phyloP scores from a whole-genome alignment of 2,888 invertebrate genomes.

The Cheilosia vernalis region DNA sequence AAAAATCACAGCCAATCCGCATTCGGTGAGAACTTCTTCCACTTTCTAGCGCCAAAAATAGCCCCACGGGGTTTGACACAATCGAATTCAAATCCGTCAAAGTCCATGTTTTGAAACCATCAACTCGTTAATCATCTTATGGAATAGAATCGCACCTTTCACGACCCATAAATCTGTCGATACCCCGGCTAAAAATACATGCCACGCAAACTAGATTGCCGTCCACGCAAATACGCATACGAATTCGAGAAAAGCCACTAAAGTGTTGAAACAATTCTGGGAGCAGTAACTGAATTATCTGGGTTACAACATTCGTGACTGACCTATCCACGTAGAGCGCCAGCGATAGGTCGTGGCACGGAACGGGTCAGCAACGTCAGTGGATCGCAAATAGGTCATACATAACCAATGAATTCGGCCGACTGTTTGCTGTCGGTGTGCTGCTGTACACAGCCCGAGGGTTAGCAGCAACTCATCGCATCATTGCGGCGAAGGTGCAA shows the following conservation, averaged over 20 bases:
- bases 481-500: constrained; percentile 25
- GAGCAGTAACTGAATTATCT: constrained; percentile 15
- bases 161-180: constrained; percentile 17
- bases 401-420: background rate
- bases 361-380: background rate
- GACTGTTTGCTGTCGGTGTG: constrained; percentile 8
- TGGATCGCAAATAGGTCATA: constrained; percentile 1
- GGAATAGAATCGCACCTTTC: background rate
- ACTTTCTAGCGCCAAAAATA: constrained; percentile 8
- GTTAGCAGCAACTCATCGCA: background rate
- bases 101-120: background rate
- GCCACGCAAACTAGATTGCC: background rate
- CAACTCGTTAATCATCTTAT: background rate
- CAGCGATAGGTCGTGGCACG: constrained; percentile 37
- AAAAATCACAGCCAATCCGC: too few species aligned
- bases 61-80: too few species aligned
- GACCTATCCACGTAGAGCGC: constrained; percentile 30
- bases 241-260: background rate
- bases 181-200: constrained; percentile 11
- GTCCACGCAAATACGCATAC: background rate
- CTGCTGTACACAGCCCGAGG: background rate
- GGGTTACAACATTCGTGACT: constrained; percentile 41
- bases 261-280: background rate
- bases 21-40: background rate
- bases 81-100: too few species aligned